Percentiles rank a stretch among this genome's conserved stretches.
Evolutionary conservation across 1,140 invertebrate species (phyloP).

Genomic region (Armadillidium nasatum): DNA sequence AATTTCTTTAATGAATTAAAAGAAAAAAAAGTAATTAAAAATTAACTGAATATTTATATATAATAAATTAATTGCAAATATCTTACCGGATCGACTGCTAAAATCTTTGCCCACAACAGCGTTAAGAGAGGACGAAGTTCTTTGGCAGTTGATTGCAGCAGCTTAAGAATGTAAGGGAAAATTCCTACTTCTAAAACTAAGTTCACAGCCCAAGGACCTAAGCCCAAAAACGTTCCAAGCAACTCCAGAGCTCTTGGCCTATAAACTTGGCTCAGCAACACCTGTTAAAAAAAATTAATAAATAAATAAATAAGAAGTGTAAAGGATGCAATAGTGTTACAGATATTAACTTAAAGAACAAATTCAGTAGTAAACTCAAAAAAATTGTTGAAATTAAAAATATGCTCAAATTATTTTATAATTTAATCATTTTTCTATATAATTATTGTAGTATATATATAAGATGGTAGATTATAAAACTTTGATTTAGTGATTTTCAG

Average conservation of each 20-base stretch:
- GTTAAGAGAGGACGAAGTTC: constrained; percentile 89
- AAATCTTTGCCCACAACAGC: constrained; percentile 98
- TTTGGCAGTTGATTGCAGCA: constrained; percentile 52
- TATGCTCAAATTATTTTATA: too few species aligned
- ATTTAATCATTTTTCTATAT: too few species aligned
- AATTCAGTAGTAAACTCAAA: too few species aligned
- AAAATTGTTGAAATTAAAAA: too few species aligned
- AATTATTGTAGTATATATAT: too few species aligned
- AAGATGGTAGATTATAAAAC: too few species aligned
- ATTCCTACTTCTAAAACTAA: constrained; percentile 94
- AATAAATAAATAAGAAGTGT: too few species aligned
- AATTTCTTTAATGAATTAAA: too few species aligned
- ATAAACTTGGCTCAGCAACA: constrained; percentile 94
- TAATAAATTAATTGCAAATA: constrained; percentile 1
- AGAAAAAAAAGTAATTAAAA: not conserved
- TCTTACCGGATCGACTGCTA: constrained; percentile 88
- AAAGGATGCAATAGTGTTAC: too few species aligned
- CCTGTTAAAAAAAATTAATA: constrained; percentile 52
- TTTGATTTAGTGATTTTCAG: too few species aligned
- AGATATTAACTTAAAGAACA: too few species aligned
- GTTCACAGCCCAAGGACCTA: constrained; percentile 96
- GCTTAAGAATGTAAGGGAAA: constrained; percentile 95
- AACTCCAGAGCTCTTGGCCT: constrained; percentile 88
- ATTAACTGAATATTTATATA: constrained; percentile 1
- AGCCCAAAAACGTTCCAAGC: constrained; percentile 88